Base-by-base conservation (phyloP, 1,140 invertebrate genomes). In the Calycopis cecrops region DNA sequence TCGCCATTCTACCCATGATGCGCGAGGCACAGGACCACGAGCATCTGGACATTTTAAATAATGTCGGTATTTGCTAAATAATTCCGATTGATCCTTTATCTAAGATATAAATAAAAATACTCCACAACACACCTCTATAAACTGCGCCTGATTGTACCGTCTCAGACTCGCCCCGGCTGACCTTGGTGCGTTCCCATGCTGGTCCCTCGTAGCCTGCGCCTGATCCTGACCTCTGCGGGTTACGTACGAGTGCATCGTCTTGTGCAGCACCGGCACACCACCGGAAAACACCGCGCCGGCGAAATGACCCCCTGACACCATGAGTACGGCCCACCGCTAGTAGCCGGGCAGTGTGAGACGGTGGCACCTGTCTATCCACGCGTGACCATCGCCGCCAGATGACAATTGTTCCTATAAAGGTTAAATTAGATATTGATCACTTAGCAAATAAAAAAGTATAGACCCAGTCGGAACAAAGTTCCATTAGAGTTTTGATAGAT, bases 201-300 rank as follows among this genome's bases (percentile, higher is more conserved):
- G 91, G 76, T 97, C 95, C 48, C 92, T 88, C 3, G 90, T 88
- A 35, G 88, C 89, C 81, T 98, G 96, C 0, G 92, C 89, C 49
- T 94, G 93, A 0, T 96, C 96, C 76, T 97, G 94, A 44, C 95
- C 95, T 0, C 94, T 91, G 48, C 95, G 78, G 0, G 96, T 94
- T 4, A 95, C 95, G 73, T 98, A 98, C 44, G 92, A 93, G 81
- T 97, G 96, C 69, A 95, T 93, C 1, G 96, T 96, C 84, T 97
- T 97, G 73, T 97, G 96, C 2, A 85, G 53, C 0, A 84, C 76
- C 1, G 68, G 60, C 0, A 66, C 70, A 0, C 72, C 89, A 88
- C 93, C 91, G 71, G 93, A 88, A 87, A 96, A 97, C 35, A 97
- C 88, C 34, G 92, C 94, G 9, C 92, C 95, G 49, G 95, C 95